phyloP scores from a whole-genome alignment of 2,888 invertebrate genomes.

The Apodemia duryi region DNA sequence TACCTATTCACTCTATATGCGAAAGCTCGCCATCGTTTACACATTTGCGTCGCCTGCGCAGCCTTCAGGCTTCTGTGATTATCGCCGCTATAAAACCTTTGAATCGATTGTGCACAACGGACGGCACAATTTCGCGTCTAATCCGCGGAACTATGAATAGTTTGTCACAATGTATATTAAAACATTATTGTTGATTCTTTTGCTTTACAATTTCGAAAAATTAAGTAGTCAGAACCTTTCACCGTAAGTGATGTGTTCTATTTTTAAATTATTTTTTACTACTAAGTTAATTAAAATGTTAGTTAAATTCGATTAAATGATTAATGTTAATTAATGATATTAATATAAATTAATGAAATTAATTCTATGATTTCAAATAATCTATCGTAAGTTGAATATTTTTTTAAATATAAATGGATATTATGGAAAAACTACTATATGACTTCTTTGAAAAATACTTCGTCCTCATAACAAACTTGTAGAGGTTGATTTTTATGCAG shows the following conservation, averaged over 20 bases:
- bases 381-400: no score
- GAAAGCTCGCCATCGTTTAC: constrained; percentile 50
- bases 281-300: no score
- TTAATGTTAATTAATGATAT: no score
- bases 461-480: no score
- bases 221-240: constrained; percentile 49
- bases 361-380: no score
- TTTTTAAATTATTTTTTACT: no score
- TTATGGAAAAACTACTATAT: no score
- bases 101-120: constrained; percentile 57
- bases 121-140: constrained; percentile 40
- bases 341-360: no score
- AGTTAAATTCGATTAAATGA: no score
- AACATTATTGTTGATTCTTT: constrained; percentile 44
- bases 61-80: constrained; percentile 46
- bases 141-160: constrained; percentile 48
- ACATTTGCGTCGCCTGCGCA: constrained; percentile 46
- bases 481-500: no score
- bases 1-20: constrained; percentile 33
- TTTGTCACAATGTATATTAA: constrained; percentile 54
- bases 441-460: no score
- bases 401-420: no score
- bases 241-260: constrained; percentile 7
- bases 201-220: constrained; percentile 43
- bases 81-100: constrained; percentile 43